Conservation (phyloP, 2,113 vertebrate genomes). For the Urocolius indicus region DNA sequence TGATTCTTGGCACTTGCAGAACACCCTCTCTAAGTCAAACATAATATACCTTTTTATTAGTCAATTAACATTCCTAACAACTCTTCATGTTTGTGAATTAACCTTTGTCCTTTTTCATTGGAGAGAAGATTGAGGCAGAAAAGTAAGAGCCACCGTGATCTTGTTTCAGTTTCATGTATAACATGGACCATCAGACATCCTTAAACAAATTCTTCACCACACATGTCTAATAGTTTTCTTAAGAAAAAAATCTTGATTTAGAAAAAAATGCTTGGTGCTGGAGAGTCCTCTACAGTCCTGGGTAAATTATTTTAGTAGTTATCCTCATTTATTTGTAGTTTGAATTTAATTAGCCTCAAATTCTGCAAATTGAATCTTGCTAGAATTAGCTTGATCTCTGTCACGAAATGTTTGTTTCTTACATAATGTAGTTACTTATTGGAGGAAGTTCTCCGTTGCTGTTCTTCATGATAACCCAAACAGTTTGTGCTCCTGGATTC, state of each 20-base stretch:
- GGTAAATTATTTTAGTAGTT: slow-evolving; percentile 30
- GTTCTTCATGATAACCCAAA: not conserved
- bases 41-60: not conserved
- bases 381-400: slow-evolving; percentile 48
- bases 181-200: not conserved
- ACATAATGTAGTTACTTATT: slow-evolving; percentile 35
- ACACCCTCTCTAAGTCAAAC: not conserved
- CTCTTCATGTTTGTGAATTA: not conserved
- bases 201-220: not conserved
- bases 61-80: not conserved
- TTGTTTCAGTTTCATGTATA: not conserved
- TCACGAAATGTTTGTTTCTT: slow-evolving; percentile 62
- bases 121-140: not conserved
- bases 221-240: not conserved
- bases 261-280: not conserved
- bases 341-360: slow-evolving; percentile 53
- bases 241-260: not conserved
- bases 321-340: slow-evolving; percentile 30
- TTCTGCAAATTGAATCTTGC: slow-evolving; percentile 51
- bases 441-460: not conserved
- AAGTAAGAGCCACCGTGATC: not conserved
- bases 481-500: not conserved
- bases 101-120: not conserved
- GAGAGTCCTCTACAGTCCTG: not conserved
- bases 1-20: not conserved